Conservation (phyloP, 1,140 invertebrate genomes). For the Heliconius hermathena region DNA sequence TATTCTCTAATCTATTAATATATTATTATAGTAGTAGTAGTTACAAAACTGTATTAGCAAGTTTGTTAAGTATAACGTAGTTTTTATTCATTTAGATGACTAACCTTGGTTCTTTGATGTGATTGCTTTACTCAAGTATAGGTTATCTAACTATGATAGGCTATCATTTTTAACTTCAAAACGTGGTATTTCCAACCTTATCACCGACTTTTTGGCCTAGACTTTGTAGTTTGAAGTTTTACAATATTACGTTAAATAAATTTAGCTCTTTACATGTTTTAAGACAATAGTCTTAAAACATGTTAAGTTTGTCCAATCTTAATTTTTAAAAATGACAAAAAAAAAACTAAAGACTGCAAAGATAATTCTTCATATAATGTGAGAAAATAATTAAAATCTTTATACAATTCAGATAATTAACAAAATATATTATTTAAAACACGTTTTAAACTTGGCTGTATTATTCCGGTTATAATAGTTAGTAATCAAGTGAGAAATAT, state of each 20-base stretch:
- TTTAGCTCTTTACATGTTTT: background rate
- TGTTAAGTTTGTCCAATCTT: background rate
- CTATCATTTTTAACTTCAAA: background rate
- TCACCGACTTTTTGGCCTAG: conserved; percentile 19
- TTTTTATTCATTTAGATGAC: background rate
- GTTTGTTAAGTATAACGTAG: background rate
- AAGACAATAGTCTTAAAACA: background rate
- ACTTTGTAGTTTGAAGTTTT: conserved; percentile 8
- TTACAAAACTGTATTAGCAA: background rate
- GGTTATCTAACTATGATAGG: background rate
- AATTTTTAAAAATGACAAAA: no score
- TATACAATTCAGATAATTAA: background rate
- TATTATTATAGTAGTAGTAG: no score
- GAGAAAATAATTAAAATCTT: conserved; percentile 4
- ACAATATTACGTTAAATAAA: background rate
- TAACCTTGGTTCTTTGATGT: background rate
- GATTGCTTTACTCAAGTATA: background rate
- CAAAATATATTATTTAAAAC: background rate
- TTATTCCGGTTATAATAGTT: conserved; percentile 32
- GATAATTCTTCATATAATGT: conserved; percentile 7
- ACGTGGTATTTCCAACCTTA: conserved; percentile 17
- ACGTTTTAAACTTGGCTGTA: conserved; percentile 33
- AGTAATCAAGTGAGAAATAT: background rate
- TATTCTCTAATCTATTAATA: no score
- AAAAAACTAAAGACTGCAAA: background rate